Evolutionary conservation across 35 echinoderm and acorn worm species (phyloP).

Genomic region (Strongylocentrotus purpuratus): DNA sequence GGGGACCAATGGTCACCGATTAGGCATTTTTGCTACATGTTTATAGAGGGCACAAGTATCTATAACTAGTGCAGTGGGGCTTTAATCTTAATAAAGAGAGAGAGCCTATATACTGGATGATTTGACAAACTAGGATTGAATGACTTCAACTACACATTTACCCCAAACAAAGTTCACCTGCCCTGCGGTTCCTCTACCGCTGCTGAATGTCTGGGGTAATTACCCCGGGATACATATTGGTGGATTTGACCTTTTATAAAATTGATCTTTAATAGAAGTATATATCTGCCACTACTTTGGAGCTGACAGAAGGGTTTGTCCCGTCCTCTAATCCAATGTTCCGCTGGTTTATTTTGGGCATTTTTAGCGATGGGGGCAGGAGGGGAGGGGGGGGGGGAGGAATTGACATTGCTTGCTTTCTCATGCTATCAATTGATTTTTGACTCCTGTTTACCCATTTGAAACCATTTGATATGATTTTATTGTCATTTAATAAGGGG

Average conservation of each 20-base stretch:
- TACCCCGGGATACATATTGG: background rate
- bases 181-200: background rate
- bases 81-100: too few species aligned
- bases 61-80: too few species aligned
- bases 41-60: too few species aligned
- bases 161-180: background rate
- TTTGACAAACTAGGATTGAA: background rate
- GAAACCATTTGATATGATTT: too few species aligned
- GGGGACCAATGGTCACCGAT: too few species aligned
- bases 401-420: background rate
- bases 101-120: background rate
- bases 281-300: background rate
- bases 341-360: background rate
- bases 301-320: background rate
- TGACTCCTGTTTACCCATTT: background rate
- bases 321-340: background rate
- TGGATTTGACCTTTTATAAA: background rate
- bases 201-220: background rate
- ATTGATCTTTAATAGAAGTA: background rate
- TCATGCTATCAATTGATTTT: background rate
- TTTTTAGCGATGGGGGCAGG: background rate
- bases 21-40: too few species aligned
- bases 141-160: background rate
- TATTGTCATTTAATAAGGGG: too few species aligned
- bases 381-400: background rate